A percentile compares a stretch with the other conserved stretches of the same genome.
These are phyloP conservation scores for Archilochus colubris DNA, from an alignment of 2,113 vertebrate genomes.

Conservation along the genomic window DNA sequence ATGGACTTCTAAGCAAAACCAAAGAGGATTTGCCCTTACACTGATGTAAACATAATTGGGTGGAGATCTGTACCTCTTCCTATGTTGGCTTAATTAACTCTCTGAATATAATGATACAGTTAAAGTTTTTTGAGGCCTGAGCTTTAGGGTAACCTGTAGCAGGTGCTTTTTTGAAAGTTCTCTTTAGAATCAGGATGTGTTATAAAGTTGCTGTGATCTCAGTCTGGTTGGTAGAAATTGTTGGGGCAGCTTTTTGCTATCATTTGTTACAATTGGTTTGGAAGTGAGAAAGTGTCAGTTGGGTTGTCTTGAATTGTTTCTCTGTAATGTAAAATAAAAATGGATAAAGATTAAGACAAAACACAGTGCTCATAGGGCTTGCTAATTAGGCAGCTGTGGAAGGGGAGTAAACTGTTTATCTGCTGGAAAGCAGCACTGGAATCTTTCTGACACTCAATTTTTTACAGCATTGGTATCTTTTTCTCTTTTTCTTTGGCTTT, in stretches of 20 bases:
- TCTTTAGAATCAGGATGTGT: background rate
- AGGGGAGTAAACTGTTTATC: constrained; percentile 1
- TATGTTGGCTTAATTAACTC: background rate
- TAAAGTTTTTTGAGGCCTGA: background rate
- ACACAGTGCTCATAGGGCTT: background rate
- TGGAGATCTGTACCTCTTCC: background rate
- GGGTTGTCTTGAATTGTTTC: background rate
- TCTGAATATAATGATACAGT: background rate
- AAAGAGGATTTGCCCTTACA: background rate
- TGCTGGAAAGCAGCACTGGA: background rate
- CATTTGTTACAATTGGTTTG: background rate
- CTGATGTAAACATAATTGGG: background rate
- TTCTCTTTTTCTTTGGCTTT: background rate
- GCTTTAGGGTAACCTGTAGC: background rate
- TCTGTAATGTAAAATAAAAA: background rate
- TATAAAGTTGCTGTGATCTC: background rate
- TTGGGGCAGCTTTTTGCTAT: background rate
- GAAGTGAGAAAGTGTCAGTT: background rate
- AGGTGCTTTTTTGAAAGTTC: background rate
- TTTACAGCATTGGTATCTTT: background rate
- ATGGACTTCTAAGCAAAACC: background rate
- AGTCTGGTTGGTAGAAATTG: background rate
- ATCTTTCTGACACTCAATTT: background rate
- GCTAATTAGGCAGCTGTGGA: background rate
- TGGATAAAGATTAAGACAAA: background rate